These are phyloP conservation scores for Patella depressa DNA, from an alignment of 2,888 invertebrate species.

Conservation along the genomic window DNA sequence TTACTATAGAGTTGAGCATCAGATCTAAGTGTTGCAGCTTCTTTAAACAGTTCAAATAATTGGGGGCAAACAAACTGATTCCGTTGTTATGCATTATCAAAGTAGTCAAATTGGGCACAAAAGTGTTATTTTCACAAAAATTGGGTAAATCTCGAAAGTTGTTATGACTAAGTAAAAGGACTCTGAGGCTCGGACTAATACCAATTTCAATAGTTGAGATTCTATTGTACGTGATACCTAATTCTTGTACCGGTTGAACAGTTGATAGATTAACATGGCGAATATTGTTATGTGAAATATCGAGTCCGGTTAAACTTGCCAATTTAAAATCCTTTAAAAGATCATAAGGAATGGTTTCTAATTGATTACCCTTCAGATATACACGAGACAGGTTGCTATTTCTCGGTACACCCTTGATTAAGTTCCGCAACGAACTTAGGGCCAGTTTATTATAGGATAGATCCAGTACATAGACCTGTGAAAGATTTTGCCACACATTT, in stretches of 20 bases:
- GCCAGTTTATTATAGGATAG: neutral
- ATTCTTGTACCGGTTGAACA: neutral
- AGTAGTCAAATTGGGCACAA: neutral
- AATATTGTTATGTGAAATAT: neutral
- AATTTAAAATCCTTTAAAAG: neutral
- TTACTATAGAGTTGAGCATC: neutral
- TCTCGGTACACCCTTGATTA: no score
- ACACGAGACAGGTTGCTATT: no score
- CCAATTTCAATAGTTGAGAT: neutral
- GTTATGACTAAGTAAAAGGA: neutral
- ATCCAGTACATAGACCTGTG: neutral
- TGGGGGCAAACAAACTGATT: neutral
- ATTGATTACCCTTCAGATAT: no score
- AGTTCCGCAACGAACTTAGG: no score
- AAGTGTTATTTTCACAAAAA: neutral
- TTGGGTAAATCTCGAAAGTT: neutral
- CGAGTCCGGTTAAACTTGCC: neutral
- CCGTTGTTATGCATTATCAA: neutral
- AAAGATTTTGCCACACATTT: neutral
- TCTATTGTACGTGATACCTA: neutral
- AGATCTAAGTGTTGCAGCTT: neutral
- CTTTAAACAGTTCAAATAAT: neutral
- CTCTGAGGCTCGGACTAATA: no score
- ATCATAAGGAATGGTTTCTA: neutral
- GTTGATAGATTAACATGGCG: neutral